These are phyloP conservation scores for Shinisaurus crocodilurus DNA, from an alignment of 2,113 vertebrate species.

Conservation along the genomic window DNA sequence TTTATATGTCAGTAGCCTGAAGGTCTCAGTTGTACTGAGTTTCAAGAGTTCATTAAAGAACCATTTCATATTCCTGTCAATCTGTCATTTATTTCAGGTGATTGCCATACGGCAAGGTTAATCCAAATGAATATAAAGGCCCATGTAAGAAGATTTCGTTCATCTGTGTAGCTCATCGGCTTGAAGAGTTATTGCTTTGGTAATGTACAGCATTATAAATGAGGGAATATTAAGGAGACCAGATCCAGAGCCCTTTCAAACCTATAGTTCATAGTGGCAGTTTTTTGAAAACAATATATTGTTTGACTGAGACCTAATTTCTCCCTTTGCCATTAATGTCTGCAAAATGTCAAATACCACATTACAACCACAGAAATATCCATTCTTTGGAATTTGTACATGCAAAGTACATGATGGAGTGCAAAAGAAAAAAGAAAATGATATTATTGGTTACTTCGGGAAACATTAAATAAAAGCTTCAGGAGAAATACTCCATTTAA, in stretches of 20 bases:
- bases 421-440: neutral
- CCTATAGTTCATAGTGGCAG: neutral
- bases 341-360: neutral
- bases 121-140: conserved; percentile 26
- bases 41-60: conserved; percentile 9
- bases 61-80: conserved; percentile 33
- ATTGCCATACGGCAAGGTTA: conserved; percentile 12
- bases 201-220: conserved; percentile 20
- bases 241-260: neutral
- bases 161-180: conserved; percentile 14
- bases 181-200: neutral
- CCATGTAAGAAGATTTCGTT: conserved; percentile 6
- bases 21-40: conserved; percentile 5
- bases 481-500: conserved; percentile 18
- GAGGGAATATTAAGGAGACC: neutral
- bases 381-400: neutral
- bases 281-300: conserved; percentile 3
- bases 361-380: accelerated
- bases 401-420: neutral
- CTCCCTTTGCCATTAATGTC: neutral
- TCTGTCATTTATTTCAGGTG: conserved; percentile 26
- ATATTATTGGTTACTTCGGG: conserved; percentile 1
- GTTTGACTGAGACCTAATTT: neutral
- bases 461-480: conserved; percentile 33
- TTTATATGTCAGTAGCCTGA: conserved; percentile 30